Base-by-base conservation (phyloP, 1,140 invertebrate genomes). In the Drosophila bipectinata region DNA sequence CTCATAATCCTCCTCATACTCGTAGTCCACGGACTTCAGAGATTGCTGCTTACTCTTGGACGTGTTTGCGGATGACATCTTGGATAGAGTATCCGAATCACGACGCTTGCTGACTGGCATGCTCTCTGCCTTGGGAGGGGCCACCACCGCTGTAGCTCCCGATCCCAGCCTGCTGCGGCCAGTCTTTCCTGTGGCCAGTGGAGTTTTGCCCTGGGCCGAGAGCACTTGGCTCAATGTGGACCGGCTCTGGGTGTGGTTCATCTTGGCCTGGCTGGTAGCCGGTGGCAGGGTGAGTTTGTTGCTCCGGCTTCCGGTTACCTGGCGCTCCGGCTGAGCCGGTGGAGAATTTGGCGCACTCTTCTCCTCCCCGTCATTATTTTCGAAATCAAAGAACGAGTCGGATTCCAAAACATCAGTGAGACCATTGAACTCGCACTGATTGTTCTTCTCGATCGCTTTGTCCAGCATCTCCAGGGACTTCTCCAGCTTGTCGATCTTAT, bases 371-470 rank as follows among this genome's bases (percentile, higher is more conserved):
- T 47, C 83, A 9, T 82, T 83, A 26, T 75, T 87, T 1, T 88
- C 83, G 9, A 82, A 82, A 18, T 88, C 82, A 24, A 63, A 87
- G 8, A 66, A 72, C 0, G 79, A 73, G 37, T 79, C 84, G 0
- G 84, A 71, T 7, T 89, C 84, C 32, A 88, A 55, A 0, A 79
- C 83, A 61, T 87, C 83, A 0, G 83, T 88, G 1, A 87, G 15
- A 0, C 68, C 79, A 39, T 79, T 79, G 10, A 77, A 77, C 37
- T 88, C 83, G 48, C 68, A 77, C 34, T 83, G 79, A 34, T 64
- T 88, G 28, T 89, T 83, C 58, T 89, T 89, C 52, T 88, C 84
- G 15, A 88, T 88, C 0, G 79, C 83, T 15, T 73, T 89, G 53
- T 87, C 83, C 15, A 87, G 61, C 55, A 72, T n/a, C 26, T 88